Evolutionary conservation across 2,888 invertebrate genomes (phyloP).

Genomic region (Sphaeridia pumilis): DNA sequence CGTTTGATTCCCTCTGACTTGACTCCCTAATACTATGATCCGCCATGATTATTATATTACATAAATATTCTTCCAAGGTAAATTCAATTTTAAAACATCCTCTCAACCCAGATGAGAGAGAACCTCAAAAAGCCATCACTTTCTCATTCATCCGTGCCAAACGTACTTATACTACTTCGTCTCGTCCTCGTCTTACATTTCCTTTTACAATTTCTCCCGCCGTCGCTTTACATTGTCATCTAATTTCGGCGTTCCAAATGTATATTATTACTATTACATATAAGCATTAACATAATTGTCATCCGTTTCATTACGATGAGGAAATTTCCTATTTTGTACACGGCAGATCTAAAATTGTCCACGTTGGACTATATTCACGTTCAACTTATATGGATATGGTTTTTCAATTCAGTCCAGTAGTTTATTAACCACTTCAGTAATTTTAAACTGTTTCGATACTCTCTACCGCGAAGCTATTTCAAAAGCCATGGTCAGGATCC

Average conservation of each 20-base stretch:
- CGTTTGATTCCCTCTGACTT: conserved; percentile 21
- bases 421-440: no score
- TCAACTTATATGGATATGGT: no score
- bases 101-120: conserved; percentile 18
- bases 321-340: no score
- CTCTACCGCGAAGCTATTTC: no score
- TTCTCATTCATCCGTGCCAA: background rate
- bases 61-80: conserved; percentile 18
- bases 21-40: conserved; percentile 20
- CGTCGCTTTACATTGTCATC: conserved; percentile 18
- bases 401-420: no score
- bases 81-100: conserved; percentile 19
- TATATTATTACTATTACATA: no score
- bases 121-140: conserved; percentile 10
- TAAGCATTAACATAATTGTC: no score
- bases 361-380: no score
- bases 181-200: background rate
- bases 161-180: background rate
- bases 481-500: background rate
- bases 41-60: conserved; percentile 20
- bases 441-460: no score
- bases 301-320: no score
- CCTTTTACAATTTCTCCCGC: conserved; percentile 1
- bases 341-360: no score
- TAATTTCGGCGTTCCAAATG: no score